Evolutionary conservation across 2,797 vertebrate genomes (phyloP).

Genomic region (Clarias pachynema): DNA sequence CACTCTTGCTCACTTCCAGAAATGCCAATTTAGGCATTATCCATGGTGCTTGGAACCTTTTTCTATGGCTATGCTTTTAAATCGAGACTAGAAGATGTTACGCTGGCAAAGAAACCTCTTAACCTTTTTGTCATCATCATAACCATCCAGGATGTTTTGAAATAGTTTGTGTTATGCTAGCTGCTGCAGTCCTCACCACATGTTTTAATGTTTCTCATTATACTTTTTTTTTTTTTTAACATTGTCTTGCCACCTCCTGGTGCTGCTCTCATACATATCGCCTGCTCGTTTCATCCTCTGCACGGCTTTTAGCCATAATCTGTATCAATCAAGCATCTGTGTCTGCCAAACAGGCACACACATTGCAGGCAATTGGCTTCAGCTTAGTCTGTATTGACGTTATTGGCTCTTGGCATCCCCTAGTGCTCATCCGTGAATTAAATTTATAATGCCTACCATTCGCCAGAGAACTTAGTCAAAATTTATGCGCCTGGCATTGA

Average conservation of each 20-base stretch:
- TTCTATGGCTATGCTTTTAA: background rate
- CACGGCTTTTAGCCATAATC: slow-evolving; percentile 49
- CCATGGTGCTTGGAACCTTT: background rate
- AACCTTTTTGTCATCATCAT: background rate
- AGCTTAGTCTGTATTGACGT: slow-evolving; percentile 48
- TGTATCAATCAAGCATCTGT: slow-evolving; percentile 54
- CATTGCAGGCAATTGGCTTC: slow-evolving; percentile 48
- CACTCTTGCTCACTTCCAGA: background rate
- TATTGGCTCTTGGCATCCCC: slow-evolving; percentile 45
- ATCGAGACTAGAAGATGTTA: background rate
- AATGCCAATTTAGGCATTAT: background rate
- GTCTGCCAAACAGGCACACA: slow-evolving; percentile 41
- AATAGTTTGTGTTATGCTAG: background rate
- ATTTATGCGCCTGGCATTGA: slow-evolving; percentile 10
- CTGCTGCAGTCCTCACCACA: background rate
- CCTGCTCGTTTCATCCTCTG: slow-evolving; percentile 7
- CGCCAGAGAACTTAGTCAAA: slow-evolving; percentile 24
- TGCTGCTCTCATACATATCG: slow-evolving; percentile 38
- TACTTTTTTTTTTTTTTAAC: slow-evolving; percentile 36
- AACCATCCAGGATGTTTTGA: background rate
- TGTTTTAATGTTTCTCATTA: slow-evolving; percentile 3
- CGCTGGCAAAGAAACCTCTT: background rate
- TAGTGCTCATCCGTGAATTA: slow-evolving; percentile 54
- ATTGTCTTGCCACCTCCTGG: background rate
- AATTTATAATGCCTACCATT: slow-evolving; percentile 60